phyloP scores from a whole-genome alignment of 23 tunicate species.

The Styela plicata region DNA sequence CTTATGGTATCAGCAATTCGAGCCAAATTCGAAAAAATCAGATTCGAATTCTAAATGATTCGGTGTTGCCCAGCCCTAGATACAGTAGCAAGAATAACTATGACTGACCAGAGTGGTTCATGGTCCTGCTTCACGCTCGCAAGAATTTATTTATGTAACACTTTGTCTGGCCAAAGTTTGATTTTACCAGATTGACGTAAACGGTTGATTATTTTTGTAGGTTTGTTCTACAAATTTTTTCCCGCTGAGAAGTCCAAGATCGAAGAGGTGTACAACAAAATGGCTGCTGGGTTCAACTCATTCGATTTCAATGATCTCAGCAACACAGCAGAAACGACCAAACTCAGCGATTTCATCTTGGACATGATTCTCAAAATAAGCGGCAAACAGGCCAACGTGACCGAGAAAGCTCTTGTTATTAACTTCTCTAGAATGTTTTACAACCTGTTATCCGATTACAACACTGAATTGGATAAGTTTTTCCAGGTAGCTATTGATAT shows the following conservation, averaged over 20 bases:
- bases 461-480: neutral
- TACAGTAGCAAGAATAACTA: no score
- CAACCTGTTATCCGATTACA: conserved; percentile 15
- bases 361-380: neutral
- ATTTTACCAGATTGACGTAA: no score
- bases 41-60: no score
- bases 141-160: no score
- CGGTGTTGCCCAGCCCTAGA: no score
- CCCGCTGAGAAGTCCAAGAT: conserved; percentile 20
- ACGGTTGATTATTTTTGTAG: no score
- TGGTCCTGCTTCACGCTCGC: no score
- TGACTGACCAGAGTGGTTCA: no score
- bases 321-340: conserved; percentile 9
- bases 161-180: no score
- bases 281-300: conserved; percentile 25
- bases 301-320: conserved; percentile 4
- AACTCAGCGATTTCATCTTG: conserved; percentile 10
- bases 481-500: neutral
- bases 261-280: conserved; percentile 2
- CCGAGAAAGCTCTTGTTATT: neutral
- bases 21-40: no score
- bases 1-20: no score
- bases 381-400: neutral
- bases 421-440: conserved; percentile 24
- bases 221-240: conserved; percentile 17